Base-by-base conservation (phyloP, 2,797 vertebrate species). In the Lagodon rhomboides region DNA sequence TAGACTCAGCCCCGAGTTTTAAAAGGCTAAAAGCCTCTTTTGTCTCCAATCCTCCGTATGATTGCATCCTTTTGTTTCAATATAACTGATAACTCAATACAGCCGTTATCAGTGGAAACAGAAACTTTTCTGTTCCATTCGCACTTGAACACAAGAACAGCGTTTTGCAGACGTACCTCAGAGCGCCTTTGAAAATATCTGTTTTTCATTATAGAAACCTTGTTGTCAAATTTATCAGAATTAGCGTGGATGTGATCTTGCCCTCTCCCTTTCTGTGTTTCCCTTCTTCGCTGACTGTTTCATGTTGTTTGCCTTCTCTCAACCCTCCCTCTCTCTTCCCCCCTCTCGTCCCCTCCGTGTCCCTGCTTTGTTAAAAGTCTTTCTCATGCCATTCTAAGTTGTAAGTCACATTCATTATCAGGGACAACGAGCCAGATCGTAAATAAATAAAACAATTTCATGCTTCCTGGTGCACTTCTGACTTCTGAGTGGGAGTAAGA, bases 361-460 rank as follows among this genome's bases (percentile, higher is more conserved):
- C 23, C 12, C 63, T 22, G 56, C 70, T 60, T 89, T 79, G 90
- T 89, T 88, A 80, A 91, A 85, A 87, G 86, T 85, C 77, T 79
- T 75, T 86, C 83, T 89, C 73, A 54, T 78, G 77, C 73, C 82
- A 77, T 87, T 85, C 74, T 54, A 74, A 53, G 60, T 85, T 80
- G 81, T 87, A 86, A 90, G 88, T 89, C 85, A 81, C 86, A 85
- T 93, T 91, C 74, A 87, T 92, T 91, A 89, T 84, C 79, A 78
- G 88, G 82, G 75, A 93, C 89, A 92, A 88, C 73, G 87, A 88
- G 86, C 86, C 90, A 87, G 62, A 83, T 91, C 84, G 74, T 92
- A 91, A 93, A 94, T 93, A 94, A 93, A 93, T 91, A 93, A 93
- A 92, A 92, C 91, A 87, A 94, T 92, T 92, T 93, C 90, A 92